phyloP scores from a whole-genome alignment of 2,113 vertebrate species.

The Tonatia bakeri region DNA sequence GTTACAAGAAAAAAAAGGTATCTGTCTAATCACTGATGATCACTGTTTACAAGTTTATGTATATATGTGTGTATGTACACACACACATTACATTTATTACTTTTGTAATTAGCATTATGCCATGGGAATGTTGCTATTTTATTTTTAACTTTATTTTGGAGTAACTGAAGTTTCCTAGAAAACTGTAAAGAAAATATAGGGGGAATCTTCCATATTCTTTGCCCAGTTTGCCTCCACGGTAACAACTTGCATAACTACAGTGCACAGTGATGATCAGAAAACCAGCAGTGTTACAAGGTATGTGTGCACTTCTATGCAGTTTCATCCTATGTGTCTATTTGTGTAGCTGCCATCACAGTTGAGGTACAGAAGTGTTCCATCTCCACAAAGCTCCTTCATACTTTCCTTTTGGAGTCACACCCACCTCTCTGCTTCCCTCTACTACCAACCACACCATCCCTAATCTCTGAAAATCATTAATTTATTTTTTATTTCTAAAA shows the following conservation, averaged over 20 bases:
- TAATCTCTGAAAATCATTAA: neutral
- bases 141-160: neutral
- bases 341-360: neutral
- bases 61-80: neutral
- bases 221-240: neutral
- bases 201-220: neutral
- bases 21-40: neutral
- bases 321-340: neutral
- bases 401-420: neutral
- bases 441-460: too few relatives aligned
- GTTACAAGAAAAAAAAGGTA: neutral
- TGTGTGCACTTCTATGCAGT: too few relatives aligned
- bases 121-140: neutral
- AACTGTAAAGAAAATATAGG: neutral
- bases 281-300: too few relatives aligned
- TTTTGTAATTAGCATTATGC: neutral
- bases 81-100: neutral
- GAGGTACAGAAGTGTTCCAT: neutral
- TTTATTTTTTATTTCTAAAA: neutral
- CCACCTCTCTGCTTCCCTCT: neutral
- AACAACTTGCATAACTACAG: neutral
- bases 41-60: neutral
- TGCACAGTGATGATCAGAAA: neutral
- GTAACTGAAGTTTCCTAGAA: neutral
- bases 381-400: neutral